Conservation (phyloP, 1,140 invertebrate species). For the Drosophila auraria region DNA sequence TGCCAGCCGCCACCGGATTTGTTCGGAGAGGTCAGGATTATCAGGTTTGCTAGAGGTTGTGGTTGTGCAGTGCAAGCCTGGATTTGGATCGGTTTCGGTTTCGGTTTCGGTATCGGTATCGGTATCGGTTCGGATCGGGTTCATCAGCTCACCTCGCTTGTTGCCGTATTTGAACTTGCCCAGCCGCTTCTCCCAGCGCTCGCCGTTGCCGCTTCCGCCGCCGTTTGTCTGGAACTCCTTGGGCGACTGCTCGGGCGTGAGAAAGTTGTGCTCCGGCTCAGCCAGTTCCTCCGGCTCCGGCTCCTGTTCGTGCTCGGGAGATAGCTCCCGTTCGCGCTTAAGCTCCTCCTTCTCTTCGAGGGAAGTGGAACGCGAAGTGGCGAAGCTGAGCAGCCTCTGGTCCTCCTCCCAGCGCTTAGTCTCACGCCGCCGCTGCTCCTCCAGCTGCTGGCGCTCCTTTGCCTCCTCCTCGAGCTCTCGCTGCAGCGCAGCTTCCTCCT, state of each 20-base stretch:
- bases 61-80: slow-evolving; percentile 13
- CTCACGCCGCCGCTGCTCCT: slow-evolving; percentile 64
- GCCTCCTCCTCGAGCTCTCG: slow-evolving; percentile 49
- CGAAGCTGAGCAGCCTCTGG: slow-evolving; percentile 69
- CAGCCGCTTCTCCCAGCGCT: slow-evolving; percentile 83
- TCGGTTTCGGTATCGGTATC: slow-evolving; percentile 11
- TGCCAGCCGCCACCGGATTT: slow-evolving; percentile 11
- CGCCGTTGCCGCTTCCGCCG: slow-evolving; percentile 29
- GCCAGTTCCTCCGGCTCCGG: slow-evolving; percentile 9
- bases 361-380: slow-evolving; percentile 55
- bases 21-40: slow-evolving; percentile 27
- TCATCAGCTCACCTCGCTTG: slow-evolving; percentile 86
- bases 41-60: slow-evolving; percentile 3
- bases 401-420: slow-evolving; percentile 74
- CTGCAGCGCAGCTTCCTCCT: slow-evolving; percentile 64
- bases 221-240: slow-evolving; percentile 68
- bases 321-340: not conserved
- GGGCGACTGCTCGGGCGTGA: slow-evolving; percentile 75
- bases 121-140: slow-evolving; percentile 43
- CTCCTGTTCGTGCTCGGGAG: not conserved
- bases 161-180: slow-evolving; percentile 86
- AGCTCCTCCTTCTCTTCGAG: slow-evolving; percentile 32
- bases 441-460: slow-evolving; percentile 32
- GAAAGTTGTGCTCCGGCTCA: slow-evolving; percentile 45
- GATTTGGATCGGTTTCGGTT: too few relatives aligned